These are phyloP conservation scores for Lagria hirta DNA, from an alignment of 2,888 invertebrate genomes.

Conservation along the genomic window DNA sequence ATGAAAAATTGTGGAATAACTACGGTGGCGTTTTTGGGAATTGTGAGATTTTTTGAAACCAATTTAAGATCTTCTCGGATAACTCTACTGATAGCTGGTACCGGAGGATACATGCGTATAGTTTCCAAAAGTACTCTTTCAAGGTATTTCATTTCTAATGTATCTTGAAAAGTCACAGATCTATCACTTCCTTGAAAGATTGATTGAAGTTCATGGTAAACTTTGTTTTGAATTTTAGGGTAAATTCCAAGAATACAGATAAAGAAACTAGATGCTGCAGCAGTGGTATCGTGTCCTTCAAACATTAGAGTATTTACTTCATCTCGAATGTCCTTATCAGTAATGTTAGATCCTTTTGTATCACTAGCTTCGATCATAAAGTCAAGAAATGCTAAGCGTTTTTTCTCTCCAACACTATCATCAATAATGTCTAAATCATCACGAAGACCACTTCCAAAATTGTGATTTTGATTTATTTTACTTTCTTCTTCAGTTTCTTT, in stretches of 20 bases:
- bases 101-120: conserved; percentile 76
- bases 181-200: conserved; percentile 79
- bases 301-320: conserved; percentile 89
- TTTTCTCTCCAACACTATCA: conserved; percentile 78
- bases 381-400: conserved; percentile 84
- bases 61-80: conserved; percentile 69
- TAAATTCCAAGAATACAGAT: conserved; percentile 80
- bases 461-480: conserved; percentile 59
- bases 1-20: conserved; percentile 43
- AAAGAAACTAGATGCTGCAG: conserved; percentile 85
- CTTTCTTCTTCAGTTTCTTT: conserved; percentile 46
- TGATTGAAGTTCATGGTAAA: conserved; percentile 70
- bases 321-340: conserved; percentile 79
- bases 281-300: conserved; percentile 83
- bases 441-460: conserved; percentile 55
- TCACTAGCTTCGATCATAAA: conserved; percentile 82
- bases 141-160: conserved; percentile 77
- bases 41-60: conserved; percentile 48
- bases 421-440: conserved; percentile 83
- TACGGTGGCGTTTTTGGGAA: conserved; percentile 8
- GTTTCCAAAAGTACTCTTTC: conserved; percentile 79
- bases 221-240: conserved; percentile 74
- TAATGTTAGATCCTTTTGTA: conserved; percentile 62
- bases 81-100: conserved; percentile 74
- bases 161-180: conserved; percentile 74